Conservation (phyloP, 2,113 vertebrate genomes). For the Alethe castanea region DNA sequence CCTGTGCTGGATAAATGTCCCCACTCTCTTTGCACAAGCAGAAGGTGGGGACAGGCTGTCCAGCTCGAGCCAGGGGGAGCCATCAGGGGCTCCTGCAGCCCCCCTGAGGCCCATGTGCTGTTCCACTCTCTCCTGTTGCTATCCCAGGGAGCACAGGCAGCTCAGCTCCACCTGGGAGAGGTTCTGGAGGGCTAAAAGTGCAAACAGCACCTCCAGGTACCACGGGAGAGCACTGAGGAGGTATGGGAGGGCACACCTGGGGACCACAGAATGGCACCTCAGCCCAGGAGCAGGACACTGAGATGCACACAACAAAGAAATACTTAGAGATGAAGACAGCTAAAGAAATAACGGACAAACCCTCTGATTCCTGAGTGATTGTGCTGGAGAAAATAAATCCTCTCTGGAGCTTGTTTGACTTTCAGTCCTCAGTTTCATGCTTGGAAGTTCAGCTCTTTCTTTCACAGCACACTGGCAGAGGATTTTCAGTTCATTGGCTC, state of each 20-base stretch:
- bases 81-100: not conserved
- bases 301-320: not conserved
- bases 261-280: not conserved
- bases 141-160: not conserved
- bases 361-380: not conserved
- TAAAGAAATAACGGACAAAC: not conserved
- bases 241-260: not conserved
- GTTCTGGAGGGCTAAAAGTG: not conserved
- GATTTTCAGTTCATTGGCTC: conserved; percentile 8
- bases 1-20: not conserved
- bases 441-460: not conserved
- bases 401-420: not conserved
- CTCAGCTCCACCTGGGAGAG: not conserved
- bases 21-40: not conserved
- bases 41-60: not conserved
- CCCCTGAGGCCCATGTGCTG: not conserved
- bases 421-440: not conserved
- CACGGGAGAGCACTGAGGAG: not conserved
- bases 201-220: not conserved
- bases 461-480: not conserved
- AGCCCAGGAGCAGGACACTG: not conserved
- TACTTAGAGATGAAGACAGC: not conserved
- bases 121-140: not conserved
- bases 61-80: not conserved
- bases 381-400: conserved; percentile 8